Percentiles rank a stretch among this genome's conserved stretches.
These are phyloP conservation scores for Augochlora pura DNA, from an alignment of 1,140 invertebrate species.

Conservation along the genomic window DNA sequence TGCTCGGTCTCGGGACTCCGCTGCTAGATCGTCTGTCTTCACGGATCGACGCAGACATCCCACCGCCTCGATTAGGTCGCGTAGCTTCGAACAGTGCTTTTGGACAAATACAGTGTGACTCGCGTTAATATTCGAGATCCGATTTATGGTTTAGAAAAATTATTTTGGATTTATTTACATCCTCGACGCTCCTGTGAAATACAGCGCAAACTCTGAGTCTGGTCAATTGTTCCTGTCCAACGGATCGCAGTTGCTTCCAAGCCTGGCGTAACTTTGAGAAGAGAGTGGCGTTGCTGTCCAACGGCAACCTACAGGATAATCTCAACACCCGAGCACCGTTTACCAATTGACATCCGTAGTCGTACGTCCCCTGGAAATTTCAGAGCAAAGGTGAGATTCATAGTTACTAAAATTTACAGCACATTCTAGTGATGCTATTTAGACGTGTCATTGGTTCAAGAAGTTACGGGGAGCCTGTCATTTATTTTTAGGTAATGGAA, in stretches of 20 bases:
- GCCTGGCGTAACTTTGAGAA: constrained; percentile 82
- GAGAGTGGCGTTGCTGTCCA: constrained; percentile 82
- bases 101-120: constrained; percentile 10
- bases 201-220: constrained; percentile 88
- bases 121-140: too few relatives aligned
- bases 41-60: constrained; percentile 47
- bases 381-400: not conserved
- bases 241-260: constrained; percentile 86
- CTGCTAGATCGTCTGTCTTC: constrained; percentile 30
- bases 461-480: too few relatives aligned
- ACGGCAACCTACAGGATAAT: constrained; percentile 85
- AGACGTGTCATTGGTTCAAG: too few relatives aligned
- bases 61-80: constrained; percentile 81
- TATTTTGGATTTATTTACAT: too few relatives aligned
- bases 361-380: constrained; percentile 85
- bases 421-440: too few relatives aligned
- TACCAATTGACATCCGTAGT: constrained; percentile 89
- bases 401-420: too few relatives aligned
- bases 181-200: constrained; percentile 88
- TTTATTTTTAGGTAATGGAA: too few relatives aligned
- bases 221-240: constrained; percentile 89
- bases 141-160: too few relatives aligned
- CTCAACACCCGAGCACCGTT: constrained; percentile 88
- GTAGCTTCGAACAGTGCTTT: constrained; percentile 82
- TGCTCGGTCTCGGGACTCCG: constrained; percentile 46